Evolutionary conservation across 2,888 invertebrate genomes (phyloP).

Genomic region (Xestia c-nigrum): DNA sequence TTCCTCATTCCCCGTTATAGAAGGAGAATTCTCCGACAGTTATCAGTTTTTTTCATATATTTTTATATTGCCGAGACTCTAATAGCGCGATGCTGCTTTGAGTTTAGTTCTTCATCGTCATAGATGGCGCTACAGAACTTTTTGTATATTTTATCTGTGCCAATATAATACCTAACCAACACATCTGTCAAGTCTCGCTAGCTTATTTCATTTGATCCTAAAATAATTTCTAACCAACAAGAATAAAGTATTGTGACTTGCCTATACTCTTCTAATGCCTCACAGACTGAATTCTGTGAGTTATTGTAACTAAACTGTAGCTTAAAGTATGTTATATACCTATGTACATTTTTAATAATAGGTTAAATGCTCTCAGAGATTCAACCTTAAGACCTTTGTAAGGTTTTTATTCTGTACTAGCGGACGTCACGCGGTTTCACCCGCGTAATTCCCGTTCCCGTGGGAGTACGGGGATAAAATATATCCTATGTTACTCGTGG

Average conservation of each 20-base stretch:
- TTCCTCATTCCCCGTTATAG: neutral
- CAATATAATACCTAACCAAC: neutral
- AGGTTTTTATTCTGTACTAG: neutral
- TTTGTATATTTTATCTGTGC: neutral
- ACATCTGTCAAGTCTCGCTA: neutral
- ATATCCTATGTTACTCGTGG: too few species aligned
- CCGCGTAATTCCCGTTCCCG: too few species aligned
- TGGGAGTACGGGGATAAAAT: too few species aligned
- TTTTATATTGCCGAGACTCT: neutral
- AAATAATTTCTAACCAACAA: conserved; percentile 31
- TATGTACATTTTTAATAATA: conserved; percentile 14
- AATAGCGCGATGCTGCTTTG: neutral
- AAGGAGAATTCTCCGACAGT: neutral
- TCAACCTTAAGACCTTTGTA: conserved; percentile 26
- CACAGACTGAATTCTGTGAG: conserved; percentile 47
- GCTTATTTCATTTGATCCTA: neutral
- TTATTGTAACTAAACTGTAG: neutral
- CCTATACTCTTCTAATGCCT: conserved; percentile 49
- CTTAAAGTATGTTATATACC: conserved; percentile 8
- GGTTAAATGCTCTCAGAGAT: conserved; percentile 51
- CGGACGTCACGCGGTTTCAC: too few species aligned
- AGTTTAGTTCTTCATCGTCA: neutral
- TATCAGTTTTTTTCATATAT: neutral
- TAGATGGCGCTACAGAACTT: neutral
- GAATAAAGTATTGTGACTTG: conserved; percentile 43